Evolutionary conservation across 2,888 invertebrate genomes (phyloP).

Genomic region (Drosophila gaucha): DNA sequence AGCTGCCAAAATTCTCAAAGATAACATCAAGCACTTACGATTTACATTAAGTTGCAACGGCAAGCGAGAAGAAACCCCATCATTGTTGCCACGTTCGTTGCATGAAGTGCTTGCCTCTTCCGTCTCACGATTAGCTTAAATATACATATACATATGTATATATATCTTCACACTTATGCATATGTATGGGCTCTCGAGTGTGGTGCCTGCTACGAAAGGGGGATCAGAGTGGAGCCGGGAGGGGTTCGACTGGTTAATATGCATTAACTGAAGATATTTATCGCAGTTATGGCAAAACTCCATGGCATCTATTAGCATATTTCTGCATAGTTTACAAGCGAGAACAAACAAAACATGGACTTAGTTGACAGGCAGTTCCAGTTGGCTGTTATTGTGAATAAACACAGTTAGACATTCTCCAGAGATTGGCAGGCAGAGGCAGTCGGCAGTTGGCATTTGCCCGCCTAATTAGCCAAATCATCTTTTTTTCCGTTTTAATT

Average conservation of each 20-base stretch:
- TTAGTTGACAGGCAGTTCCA: slow-evolving; percentile 56
- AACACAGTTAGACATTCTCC: slow-evolving; percentile 50
- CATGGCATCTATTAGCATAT: slow-evolving; percentile 66
- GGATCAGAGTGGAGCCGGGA: neutral
- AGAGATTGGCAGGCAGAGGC: slow-evolving; percentile 22
- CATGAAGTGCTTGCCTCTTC: slow-evolving; percentile 23
- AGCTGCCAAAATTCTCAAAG: slow-evolving; percentile 23
- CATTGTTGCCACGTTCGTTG: slow-evolving; percentile 1
- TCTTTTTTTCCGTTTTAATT: slow-evolving; percentile 70
- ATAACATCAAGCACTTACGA: slow-evolving; percentile 27
- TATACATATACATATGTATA: slow-evolving; percentile 15
- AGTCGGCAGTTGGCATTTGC: slow-evolving; percentile 3
- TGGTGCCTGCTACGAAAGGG: slow-evolving; percentile 1
- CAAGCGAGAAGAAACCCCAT: neutral
- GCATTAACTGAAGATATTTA: slow-evolving; percentile 59
- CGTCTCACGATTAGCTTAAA: slow-evolving; percentile 43
- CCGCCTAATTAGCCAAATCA: slow-evolving; percentile 75
- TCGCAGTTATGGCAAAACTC: slow-evolving; percentile 64
- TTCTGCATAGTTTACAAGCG: slow-evolving; percentile 67
- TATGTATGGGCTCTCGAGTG: slow-evolving; percentile 46
- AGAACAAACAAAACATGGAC: slow-evolving; percentile 54
- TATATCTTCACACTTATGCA: slow-evolving; percentile 54
- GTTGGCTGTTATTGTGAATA: slow-evolving; percentile 32
- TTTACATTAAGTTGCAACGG: slow-evolving; percentile 39
- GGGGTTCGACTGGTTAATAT: slow-evolving; percentile 42